Evolutionary conservation across 2,797 vertebrate species (phyloP).

Genomic region (Dendrocincla fuliginosa): DNA sequence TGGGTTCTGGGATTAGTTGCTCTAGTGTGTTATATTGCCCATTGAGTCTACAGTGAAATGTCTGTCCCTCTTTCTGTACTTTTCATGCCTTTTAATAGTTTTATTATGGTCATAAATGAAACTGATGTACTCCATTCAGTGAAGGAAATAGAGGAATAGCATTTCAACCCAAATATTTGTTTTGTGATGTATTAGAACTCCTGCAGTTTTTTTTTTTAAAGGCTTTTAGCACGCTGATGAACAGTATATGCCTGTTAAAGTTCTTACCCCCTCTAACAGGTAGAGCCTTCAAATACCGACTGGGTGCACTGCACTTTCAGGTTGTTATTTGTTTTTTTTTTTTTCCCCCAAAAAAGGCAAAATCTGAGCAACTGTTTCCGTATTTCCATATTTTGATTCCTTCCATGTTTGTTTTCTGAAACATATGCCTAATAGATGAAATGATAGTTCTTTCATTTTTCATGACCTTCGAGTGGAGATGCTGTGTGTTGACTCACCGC

Average conservation of each 20-base stretch:
- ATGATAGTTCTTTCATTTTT: not conserved
- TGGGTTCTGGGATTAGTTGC: not conserved
- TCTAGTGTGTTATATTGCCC: not conserved
- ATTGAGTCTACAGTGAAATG: not conserved
- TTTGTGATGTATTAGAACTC: not conserved
- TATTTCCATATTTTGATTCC: not conserved
- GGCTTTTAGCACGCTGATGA: not conserved
- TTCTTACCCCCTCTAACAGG: not conserved
- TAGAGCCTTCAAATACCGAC: not conserved
- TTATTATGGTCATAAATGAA: not conserved
- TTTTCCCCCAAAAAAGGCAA: not conserved
- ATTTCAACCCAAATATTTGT: not conserved
- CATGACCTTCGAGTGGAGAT: not conserved
- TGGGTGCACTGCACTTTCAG: not conserved
- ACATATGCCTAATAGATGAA: not conserved
- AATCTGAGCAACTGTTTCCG: not conserved
- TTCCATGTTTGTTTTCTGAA: not conserved
- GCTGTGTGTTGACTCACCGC: rapidly evolving
- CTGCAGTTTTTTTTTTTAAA: not conserved
- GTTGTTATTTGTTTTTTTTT: not conserved
- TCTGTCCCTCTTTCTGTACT: not conserved
- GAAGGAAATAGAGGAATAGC: not conserved
- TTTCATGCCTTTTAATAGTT: not conserved
- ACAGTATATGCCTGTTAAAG: not conserved
- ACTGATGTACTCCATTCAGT: not conserved